These are phyloP conservation scores for Rhizoglyphus robini DNA, from an alignment of 1,140 invertebrate genomes.

Conservation along the genomic window DNA sequence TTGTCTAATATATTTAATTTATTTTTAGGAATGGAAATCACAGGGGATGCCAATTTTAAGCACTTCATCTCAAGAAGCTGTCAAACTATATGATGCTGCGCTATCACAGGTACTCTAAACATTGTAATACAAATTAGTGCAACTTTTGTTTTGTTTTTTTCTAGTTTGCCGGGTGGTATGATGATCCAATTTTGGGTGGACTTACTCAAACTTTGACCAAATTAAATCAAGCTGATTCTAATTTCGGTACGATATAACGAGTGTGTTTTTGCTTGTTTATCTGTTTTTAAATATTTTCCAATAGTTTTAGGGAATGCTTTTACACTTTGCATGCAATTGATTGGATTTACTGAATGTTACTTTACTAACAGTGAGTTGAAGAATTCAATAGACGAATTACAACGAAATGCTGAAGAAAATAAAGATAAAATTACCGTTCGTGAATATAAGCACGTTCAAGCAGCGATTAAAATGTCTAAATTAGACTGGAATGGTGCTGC, in stretches of 20 bases:
- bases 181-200: conserved; percentile 40
- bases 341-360: background rate
- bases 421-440: conserved; percentile 27
- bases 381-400: background rate
- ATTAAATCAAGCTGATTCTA: conserved; percentile 37
- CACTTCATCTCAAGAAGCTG: conserved; percentile 34
- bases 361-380: background rate
- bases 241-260: conserved; percentile 35
- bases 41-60: conserved; percentile 14
- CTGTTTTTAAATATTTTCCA: background rate
- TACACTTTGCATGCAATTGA: background rate
- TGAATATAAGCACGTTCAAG: conserved; percentile 38
- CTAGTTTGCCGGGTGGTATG: conserved; percentile 41
- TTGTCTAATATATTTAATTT: too few relatives aligned
- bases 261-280: background rate
- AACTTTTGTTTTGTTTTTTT: conserved; percentile 19
- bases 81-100: conserved; percentile 38
- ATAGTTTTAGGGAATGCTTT: background rate
- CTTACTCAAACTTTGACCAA: conserved; percentile 35
- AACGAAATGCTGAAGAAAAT: conserved; percentile 12
- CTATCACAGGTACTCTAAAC: conserved; percentile 33
- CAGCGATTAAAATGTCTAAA: conserved; percentile 36
- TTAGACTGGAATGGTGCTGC: conserved; percentile 33
- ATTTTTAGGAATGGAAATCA: conserved; percentile 11
- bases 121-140: background rate